These are phyloP conservation scores for Lucinisca nassula DNA, from an alignment of 2,888 invertebrate species.

Conservation along the genomic window DNA sequence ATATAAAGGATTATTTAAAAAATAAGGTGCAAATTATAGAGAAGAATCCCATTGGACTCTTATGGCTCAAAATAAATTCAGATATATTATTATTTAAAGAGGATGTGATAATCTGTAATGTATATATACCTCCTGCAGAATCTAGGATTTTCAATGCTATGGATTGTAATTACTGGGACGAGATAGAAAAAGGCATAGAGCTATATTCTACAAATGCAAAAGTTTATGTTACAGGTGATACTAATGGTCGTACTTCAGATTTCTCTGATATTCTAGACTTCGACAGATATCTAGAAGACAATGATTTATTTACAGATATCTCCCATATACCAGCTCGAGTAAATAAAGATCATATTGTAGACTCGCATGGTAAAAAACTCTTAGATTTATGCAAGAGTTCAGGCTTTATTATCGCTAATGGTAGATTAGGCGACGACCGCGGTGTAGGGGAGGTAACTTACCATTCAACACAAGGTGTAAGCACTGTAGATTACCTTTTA, in stretches of 20 bases:
- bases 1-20: too few relatives aligned
- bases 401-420: slow-evolving; percentile 7
- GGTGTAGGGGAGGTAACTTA: slow-evolving; percentile 4
- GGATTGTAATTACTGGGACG: not conserved
- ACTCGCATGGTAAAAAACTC: not conserved
- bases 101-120: not conserved
- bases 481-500: slow-evolving; percentile 15
- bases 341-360: slow-evolving; percentile 11
- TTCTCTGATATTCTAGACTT: not conserved
- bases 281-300: not conserved
- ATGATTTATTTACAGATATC: not conserved
- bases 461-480: not conserved
- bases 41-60: not conserved
- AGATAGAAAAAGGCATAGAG: not conserved
- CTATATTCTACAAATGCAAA: too few relatives aligned
- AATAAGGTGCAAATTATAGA: too few relatives aligned
- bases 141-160: not conserved
- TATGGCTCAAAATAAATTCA: not conserved
- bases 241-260: not conserved
- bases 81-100: not conserved
- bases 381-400: not conserved
- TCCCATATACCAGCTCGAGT: too few relatives aligned
- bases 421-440: slow-evolving; percentile 16
- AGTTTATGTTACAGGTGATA: not conserved
- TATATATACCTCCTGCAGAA: not conserved